Conservation (phyloP, 2,888 invertebrate species). For the Leptopterna dolabrata region DNA sequence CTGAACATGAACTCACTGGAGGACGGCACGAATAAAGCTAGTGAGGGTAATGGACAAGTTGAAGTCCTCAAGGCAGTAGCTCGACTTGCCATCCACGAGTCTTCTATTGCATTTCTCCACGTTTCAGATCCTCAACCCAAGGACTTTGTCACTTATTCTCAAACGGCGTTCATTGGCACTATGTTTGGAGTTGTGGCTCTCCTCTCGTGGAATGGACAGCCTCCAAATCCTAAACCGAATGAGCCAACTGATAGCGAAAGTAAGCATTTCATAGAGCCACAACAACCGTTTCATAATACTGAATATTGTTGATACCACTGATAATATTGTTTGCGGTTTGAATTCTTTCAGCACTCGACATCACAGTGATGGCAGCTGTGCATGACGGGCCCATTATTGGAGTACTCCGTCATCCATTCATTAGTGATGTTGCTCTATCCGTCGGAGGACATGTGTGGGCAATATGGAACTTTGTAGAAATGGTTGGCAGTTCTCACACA, state of each 20-base stretch:
- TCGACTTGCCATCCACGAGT: no score
- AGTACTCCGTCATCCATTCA: constrained; percentile 59
- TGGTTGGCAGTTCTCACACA: background rate
- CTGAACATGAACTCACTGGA: no score
- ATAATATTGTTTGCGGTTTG: no score
- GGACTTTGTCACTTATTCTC: background rate
- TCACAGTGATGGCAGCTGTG: constrained; percentile 53
- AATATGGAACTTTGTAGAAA: constrained; percentile 61
- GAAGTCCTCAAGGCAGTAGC: no score
- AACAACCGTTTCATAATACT: background rate
- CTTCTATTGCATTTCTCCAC: background rate
- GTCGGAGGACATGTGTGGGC: constrained; percentile 62
- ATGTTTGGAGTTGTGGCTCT: constrained; percentile 51
- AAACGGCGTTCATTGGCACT: constrained; percentile 53
- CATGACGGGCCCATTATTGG: constrained; percentile 63
- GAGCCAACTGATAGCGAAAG: constrained; percentile 27
- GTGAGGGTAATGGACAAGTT: no score
- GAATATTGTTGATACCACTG: no score
- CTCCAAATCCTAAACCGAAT: background rate
- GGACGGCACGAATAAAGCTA: no score
- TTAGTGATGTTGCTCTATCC: constrained; percentile 59
- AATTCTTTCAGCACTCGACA: background rate
- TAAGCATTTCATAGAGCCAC: background rate
- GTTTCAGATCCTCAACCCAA: constrained; percentile 43
- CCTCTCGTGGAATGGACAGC: constrained; percentile 38